Percentiles rank a stretch among this genome's conserved stretches.
Conservation (phyloP, 2,113 vertebrate genomes). For the Podarcis muralis region DNA sequence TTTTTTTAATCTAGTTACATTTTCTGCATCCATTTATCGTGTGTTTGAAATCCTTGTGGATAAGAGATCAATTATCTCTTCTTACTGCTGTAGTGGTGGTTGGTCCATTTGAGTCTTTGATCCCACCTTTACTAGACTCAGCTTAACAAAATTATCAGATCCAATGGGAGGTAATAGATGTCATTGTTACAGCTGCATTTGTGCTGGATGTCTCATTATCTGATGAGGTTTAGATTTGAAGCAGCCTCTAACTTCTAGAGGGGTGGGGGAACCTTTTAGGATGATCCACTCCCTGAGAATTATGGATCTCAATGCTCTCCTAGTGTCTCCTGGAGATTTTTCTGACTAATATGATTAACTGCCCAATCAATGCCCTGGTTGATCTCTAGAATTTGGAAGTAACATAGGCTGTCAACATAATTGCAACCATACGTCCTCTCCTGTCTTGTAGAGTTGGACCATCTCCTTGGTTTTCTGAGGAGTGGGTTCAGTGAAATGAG, state of each 20-base stretch:
- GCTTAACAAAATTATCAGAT: too few species aligned
- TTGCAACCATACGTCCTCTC: neutral
- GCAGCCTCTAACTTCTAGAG: neutral
- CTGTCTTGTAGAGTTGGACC: neutral
- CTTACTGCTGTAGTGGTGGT: neutral
- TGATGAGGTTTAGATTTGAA: neutral
- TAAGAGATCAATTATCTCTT: neutral
- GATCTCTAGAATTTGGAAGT: neutral
- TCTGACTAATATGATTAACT: neutral
- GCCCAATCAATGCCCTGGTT: neutral
- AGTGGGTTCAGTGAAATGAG: neutral
- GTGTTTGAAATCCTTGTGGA: neutral
- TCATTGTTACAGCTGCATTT: neutral
- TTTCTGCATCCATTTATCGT: neutral
- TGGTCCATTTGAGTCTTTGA: neutral
- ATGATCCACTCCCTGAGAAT: too few species aligned
- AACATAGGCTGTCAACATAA: neutral
- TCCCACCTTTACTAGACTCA: too few species aligned
- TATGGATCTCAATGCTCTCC: neutral
- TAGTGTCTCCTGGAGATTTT: neutral
- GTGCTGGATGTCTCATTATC: neutral
- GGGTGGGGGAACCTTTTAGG: neutral
- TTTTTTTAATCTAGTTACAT: neutral
- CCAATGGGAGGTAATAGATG: neutral
- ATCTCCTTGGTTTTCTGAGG: neutral